Conservation (phyloP, 2,888 invertebrate genomes). For the Orgyia antiqua region DNA sequence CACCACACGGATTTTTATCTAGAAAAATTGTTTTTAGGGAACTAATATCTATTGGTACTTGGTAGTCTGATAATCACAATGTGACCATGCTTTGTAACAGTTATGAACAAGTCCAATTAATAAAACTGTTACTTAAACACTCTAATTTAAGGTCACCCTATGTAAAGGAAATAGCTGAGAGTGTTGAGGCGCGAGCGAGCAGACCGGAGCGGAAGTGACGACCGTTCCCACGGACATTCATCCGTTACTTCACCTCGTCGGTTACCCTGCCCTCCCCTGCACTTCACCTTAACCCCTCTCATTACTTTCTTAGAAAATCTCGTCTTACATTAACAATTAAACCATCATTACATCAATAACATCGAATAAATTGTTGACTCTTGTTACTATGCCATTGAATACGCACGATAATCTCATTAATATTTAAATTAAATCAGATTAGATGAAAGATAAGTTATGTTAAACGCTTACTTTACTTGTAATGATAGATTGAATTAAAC, state of each 20-base stretch:
- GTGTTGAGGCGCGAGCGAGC: conserved; percentile 54
- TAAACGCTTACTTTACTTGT: conserved; percentile 10
- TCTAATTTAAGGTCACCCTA: conserved; percentile 54
- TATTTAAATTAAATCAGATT: conserved; percentile 13
- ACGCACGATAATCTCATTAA: conserved; percentile 9
- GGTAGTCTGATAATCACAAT: too few species aligned
- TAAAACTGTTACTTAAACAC: too few species aligned
- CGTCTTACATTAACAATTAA: conserved; percentile 7
- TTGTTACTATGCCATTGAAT: not conserved
- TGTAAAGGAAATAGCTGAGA: conserved; percentile 69
- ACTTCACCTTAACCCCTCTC: conserved; percentile 18
- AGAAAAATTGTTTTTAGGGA: too few species aligned
- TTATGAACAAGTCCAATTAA: too few species aligned
- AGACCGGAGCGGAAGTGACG: conserved; percentile 68
- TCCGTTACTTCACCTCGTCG: conserved; percentile 72
- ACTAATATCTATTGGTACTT: too few species aligned
- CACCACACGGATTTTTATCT: too few species aligned
- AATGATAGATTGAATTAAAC: conserved; percentile 18
- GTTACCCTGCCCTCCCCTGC: conserved; percentile 20
- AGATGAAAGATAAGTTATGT: conserved; percentile 3
- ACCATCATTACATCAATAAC: not conserved
- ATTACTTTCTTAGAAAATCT: conserved; percentile 21
- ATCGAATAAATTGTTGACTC: too few species aligned
- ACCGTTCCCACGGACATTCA: conserved; percentile 76
- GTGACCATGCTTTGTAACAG: too few species aligned